A percentile compares a stretch with the other conserved stretches of the same genome.
These are phyloP conservation scores for Agelastica alni DNA, from an alignment of 2,888 invertebrate genomes.

Conservation along the genomic window DNA sequence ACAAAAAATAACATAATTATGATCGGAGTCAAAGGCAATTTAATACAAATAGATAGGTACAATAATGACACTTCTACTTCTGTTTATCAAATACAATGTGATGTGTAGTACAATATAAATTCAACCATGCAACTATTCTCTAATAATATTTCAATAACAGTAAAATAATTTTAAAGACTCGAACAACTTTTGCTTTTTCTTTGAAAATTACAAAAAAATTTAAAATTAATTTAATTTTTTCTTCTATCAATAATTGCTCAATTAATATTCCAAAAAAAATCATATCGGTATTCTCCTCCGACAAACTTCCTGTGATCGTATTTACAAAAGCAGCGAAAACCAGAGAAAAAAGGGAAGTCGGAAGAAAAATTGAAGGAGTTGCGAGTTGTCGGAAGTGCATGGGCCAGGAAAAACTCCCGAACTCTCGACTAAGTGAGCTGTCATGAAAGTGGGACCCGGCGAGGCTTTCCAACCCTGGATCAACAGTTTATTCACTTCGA, in stretches of 20 bases:
- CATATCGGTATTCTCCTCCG: background rate
- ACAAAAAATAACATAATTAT: too few species aligned
- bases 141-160: too few species aligned
- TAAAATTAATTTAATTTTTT: background rate
- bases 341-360: constrained; percentile 35
- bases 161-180: too few species aligned
- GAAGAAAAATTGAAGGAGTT: constrained; percentile 55
- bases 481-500: constrained; percentile 47
- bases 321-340: constrained; percentile 1
- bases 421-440: constrained; percentile 46
- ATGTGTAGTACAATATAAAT: too few species aligned
- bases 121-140: too few species aligned
- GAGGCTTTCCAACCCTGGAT: constrained; percentile 3
- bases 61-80: too few species aligned
- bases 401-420: constrained; percentile 51
- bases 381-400: constrained; percentile 53
- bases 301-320: background rate
- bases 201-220: background rate
- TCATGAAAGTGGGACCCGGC: constrained; percentile 45
- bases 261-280: too few species aligned
- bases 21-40: too few species aligned
- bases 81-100: too few species aligned
- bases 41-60: too few species aligned
- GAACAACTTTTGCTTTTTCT: too few species aligned
- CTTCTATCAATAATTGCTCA: background rate